Percentiles rank a stretch among this genome's conserved stretches.
These are phyloP conservation scores for Coelopa frigida DNA, from an alignment of 1,140 invertebrate species.

Conservation along the genomic window DNA sequence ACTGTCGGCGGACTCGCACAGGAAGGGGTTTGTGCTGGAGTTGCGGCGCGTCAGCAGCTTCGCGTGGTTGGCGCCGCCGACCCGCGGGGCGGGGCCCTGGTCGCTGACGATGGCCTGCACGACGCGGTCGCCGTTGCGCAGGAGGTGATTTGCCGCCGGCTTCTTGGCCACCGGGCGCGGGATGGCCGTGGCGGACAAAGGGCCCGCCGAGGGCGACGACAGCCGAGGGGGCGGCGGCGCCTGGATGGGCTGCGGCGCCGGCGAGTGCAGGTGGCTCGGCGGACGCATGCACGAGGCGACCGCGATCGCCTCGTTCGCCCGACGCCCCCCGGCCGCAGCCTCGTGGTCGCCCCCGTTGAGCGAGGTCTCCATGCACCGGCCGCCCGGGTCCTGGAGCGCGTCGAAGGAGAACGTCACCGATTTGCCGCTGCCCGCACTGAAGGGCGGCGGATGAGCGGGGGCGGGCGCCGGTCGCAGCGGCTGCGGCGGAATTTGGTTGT, in stretches of 20 bases:
- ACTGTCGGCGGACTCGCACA: slow-evolving; percentile 31
- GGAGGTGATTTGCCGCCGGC: slow-evolving; percentile 23
- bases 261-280: background rate
- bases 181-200: slow-evolving; percentile 28
- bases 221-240: slow-evolving; percentile 43
- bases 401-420: slow-evolving; percentile 36
- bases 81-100: slow-evolving; percentile 6
- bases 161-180: slow-evolving; percentile 32
- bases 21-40: slow-evolving; percentile 40
- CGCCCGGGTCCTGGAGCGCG: slow-evolving; percentile 23
- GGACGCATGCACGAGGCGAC: slow-evolving; percentile 17
- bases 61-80: slow-evolving; percentile 14
- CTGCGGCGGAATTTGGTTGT: slow-evolving; percentile 44
- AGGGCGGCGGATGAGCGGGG: slow-evolving; percentile 13
- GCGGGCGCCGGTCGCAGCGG: slow-evolving; percentile 44
- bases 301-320: slow-evolving; percentile 5
- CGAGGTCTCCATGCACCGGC: no score
- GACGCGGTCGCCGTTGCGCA: background rate
- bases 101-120: slow-evolving; percentile 8
- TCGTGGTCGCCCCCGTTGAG: slow-evolving; percentile 5
- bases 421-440: slow-evolving; percentile 26
- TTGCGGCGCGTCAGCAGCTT: slow-evolving; percentile 25
- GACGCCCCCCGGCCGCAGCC: background rate
- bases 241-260: slow-evolving; percentile 31
- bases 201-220: slow-evolving; percentile 26